These are phyloP conservation scores for Columba livia DNA, from an alignment of 2,113 vertebrate genomes.

Conservation along the genomic window DNA sequence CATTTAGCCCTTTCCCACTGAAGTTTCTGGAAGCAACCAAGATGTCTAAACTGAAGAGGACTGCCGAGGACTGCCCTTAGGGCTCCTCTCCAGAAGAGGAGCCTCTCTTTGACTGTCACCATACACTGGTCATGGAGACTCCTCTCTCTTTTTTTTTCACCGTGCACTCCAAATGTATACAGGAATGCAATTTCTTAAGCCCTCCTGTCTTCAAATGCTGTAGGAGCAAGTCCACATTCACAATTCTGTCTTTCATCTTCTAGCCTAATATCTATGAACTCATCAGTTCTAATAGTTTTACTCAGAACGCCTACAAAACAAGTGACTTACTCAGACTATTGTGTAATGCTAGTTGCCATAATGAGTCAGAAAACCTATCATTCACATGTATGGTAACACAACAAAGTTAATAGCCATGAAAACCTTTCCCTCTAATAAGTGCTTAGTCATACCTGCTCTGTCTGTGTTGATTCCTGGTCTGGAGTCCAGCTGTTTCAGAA, in stretches of 20 bases:
- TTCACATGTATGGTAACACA: background rate
- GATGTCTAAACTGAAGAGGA: background rate
- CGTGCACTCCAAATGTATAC: rapidly evolving
- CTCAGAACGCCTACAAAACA: background rate
- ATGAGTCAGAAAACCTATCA: background rate
- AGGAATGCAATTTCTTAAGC: background rate
- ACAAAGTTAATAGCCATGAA: background rate
- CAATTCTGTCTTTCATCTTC: background rate
- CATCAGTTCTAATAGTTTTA: background rate
- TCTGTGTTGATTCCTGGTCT: background rate
- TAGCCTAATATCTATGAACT: background rate
- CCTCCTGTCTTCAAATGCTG: background rate
- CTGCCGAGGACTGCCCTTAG: background rate
- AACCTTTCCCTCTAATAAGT: background rate
- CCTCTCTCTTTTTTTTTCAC: background rate
- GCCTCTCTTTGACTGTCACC: background rate
- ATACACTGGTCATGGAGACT: background rate
- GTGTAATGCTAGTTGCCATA: background rate
- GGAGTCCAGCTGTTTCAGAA: background rate
- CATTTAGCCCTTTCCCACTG: background rate
- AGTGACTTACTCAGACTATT: background rate
- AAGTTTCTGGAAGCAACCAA: background rate
- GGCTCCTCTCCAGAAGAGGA: background rate
- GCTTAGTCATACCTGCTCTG: background rate
- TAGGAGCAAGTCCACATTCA: background rate